A percentile compares a stretch with the other conserved stretches of the same genome.
Evolutionary conservation across 1,140 invertebrate genomes (phyloP).

Genomic region (Drosophila bocqueti): DNA sequence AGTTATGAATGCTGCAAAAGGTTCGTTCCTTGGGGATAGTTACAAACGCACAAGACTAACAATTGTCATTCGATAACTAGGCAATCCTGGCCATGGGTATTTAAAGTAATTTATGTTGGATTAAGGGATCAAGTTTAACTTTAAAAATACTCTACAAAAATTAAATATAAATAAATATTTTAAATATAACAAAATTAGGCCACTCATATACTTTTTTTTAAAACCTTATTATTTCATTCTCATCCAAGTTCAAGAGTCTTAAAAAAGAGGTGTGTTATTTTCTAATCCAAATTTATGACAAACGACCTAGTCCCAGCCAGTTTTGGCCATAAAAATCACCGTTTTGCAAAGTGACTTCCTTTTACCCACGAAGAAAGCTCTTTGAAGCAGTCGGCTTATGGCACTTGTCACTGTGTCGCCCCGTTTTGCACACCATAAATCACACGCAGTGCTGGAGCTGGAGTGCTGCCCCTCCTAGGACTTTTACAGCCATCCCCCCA

Average conservation of each 20-base stretch:
- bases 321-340: conserved; percentile 21
- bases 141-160: not conserved
- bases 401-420: conserved; percentile 59
- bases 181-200: too few species aligned
- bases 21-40: not conserved
- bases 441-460: conserved; percentile 31
- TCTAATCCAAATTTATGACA: conserved; percentile 25
- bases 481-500: not conserved
- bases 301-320: not conserved
- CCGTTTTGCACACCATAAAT: conserved; percentile 73
- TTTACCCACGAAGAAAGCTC: not conserved
- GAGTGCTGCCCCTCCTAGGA: not conserved
- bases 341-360: conserved; percentile 39
- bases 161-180: too few species aligned
- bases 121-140: not conserved
- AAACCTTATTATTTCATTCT: not conserved
- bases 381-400: conserved; percentile 29
- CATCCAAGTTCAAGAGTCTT: not conserved
- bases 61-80: not conserved
- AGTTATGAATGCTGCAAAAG: conserved; percentile 2
- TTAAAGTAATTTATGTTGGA: not conserved
- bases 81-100: not conserved
- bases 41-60: not conserved
- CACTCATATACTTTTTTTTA: not conserved
- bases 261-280: not conserved